phyloP scores from a whole-genome alignment of 2,113 vertebrate genomes.

The Chaetops frenatus region DNA sequence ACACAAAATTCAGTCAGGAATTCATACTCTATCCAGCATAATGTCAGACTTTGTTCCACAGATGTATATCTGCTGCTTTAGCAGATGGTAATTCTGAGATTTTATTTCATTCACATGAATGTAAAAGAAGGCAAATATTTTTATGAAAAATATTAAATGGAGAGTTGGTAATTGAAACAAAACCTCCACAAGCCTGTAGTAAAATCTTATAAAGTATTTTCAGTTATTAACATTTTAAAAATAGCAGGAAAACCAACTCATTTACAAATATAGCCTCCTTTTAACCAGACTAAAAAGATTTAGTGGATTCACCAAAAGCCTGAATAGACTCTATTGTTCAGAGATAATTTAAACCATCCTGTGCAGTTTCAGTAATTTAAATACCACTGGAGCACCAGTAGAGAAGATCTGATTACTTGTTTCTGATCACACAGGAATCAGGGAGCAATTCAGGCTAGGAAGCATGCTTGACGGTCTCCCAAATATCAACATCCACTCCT shows the following conservation, averaged over 20 bases:
- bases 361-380: neutral
- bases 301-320: neutral
- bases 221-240: neutral
- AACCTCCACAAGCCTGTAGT: neutral
- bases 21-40: neutral
- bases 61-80: neutral
- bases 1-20: neutral
- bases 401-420: neutral
- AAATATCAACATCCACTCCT: neutral
- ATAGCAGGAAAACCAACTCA: neutral
- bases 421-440: neutral
- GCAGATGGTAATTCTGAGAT: neutral
- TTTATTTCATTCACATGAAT: neutral
- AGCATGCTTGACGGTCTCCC: neutral
- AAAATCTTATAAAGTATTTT: neutral
- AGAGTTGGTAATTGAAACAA: neutral
- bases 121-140: neutral
- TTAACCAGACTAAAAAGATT: neutral
- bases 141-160: neutral
- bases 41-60: neutral
- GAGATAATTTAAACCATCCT: constrained; percentile 51
- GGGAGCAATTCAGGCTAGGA: neutral
- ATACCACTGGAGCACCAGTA: neutral
- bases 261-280: neutral
- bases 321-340: constrained; percentile 42